phyloP scores from a whole-genome alignment of 1,140 invertebrate species.

The Ips typographus region DNA sequence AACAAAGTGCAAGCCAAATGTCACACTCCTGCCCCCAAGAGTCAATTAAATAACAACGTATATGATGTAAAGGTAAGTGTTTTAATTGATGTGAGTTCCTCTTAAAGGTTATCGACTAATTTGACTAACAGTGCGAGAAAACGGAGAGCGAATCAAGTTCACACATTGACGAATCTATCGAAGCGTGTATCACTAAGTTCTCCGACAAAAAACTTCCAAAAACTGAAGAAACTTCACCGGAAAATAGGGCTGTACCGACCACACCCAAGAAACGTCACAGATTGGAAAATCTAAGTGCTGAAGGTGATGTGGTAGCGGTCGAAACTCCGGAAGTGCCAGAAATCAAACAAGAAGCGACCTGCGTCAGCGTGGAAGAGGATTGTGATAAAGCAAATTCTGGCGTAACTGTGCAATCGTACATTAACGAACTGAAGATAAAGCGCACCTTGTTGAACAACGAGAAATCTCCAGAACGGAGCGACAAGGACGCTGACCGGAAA shows the following conservation, averaged over 20 bases:
- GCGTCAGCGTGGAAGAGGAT: conserved; percentile 36
- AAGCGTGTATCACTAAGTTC: conserved; percentile 60
- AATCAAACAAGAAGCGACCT: conserved; percentile 28
- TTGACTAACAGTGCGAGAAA: conserved; percentile 11
- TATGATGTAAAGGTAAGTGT: conserved; percentile 38
- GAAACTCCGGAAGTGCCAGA: not conserved
- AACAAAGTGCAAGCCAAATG: conserved; percentile 19
- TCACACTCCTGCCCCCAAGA: conserved; percentile 30
- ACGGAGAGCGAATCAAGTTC: conserved; percentile 21
- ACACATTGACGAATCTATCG: conserved; percentile 63
- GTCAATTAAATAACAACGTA: conserved; percentile 44
- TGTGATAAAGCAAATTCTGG: conserved; percentile 39
- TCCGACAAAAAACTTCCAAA: conserved; percentile 29
- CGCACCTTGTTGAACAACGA: conserved; percentile 27
- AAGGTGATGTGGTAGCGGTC: conserved; percentile 35
- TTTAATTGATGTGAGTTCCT: conserved; percentile 1
- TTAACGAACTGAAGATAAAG: conserved; percentile 49
- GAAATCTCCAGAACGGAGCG: conserved; percentile 3
- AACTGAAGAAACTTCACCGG: conserved; percentile 32
- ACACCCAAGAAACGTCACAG: conserved; percentile 65
- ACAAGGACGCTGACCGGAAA: conserved; percentile 31
- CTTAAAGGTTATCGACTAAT: not conserved
- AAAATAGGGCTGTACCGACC: conserved; percentile 47
- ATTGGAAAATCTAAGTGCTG: conserved; percentile 50
- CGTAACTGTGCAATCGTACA: conserved; percentile 43